Evolutionary conservation across 2,113 vertebrate genomes (phyloP).

Genomic region (Ptyas mucosa): DNA sequence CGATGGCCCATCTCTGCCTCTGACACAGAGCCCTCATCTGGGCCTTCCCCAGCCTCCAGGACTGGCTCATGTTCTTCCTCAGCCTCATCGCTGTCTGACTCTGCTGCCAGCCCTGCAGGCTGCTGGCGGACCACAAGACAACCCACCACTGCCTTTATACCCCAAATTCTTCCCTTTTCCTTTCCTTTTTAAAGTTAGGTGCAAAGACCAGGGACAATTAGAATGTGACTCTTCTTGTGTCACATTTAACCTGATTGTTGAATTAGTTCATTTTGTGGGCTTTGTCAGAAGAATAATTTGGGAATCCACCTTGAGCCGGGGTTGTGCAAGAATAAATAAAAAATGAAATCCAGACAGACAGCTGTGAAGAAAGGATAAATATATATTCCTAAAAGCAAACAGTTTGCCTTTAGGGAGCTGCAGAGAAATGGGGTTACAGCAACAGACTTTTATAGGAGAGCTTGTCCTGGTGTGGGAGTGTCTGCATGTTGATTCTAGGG

Average conservation of each 20-base stretch:
- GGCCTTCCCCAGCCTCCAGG: too few species aligned
- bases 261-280: background rate
- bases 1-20: too few species aligned
- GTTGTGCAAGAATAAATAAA: background rate
- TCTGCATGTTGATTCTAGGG: background rate
- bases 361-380: background rate
- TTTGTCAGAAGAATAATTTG: background rate
- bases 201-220: background rate
- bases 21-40: too few species aligned
- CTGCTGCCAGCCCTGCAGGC: too few species aligned
- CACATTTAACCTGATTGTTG: background rate
- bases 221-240: background rate
- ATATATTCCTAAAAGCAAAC: background rate
- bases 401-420: background rate
- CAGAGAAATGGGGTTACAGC: background rate
- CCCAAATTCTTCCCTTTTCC: background rate
- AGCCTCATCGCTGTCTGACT: too few species aligned
- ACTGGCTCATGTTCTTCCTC: too few species aligned
- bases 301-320: background rate
- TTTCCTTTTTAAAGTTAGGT: background rate
- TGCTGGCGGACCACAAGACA: too few species aligned
- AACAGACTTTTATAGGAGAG: background rate
- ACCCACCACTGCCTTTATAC: too few species aligned
- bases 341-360: background rate
- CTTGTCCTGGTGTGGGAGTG: background rate